These are phyloP conservation scores for Peucedramus taeniatus DNA, from an alignment of 2,113 vertebrate species.

Conservation along the genomic window DNA sequence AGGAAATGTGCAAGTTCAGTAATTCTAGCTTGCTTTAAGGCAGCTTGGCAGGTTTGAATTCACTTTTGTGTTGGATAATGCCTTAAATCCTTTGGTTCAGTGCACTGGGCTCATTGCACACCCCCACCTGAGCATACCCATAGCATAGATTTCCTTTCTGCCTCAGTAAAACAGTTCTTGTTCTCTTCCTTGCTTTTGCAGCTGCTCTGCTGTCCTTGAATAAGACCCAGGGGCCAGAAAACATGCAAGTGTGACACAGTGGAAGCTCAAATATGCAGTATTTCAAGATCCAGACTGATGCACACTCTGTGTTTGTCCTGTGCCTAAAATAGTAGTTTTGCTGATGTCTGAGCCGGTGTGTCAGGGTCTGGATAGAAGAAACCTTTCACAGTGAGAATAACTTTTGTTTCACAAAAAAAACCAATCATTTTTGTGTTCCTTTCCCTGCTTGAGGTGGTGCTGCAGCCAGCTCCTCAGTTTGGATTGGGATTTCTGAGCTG, in stretches of 20 bases:
- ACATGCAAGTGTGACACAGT: neutral
- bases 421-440: neutral
- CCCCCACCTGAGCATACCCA: neutral
- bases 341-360: neutral
- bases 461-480: neutral
- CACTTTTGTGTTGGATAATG: neutral
- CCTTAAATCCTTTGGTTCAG: neutral
- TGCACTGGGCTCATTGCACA: neutral
- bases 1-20: neutral
- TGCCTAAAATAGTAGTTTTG: neutral
- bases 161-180: neutral
- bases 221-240: neutral
- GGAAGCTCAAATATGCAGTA: neutral
- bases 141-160: neutral
- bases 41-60: neutral
- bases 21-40: neutral
- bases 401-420: neutral
- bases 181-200: neutral
- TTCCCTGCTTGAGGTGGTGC: neutral
- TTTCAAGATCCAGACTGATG: slow-evolving; percentile 9
- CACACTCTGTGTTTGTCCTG: neutral
- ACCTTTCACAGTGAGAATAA: neutral
- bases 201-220: slow-evolving; percentile 34
- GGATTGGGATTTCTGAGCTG: neutral
- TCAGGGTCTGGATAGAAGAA: slow-evolving; percentile 5